Conservation (phyloP, 2,888 invertebrate genomes). For the Pristionchus mayeri region DNA sequence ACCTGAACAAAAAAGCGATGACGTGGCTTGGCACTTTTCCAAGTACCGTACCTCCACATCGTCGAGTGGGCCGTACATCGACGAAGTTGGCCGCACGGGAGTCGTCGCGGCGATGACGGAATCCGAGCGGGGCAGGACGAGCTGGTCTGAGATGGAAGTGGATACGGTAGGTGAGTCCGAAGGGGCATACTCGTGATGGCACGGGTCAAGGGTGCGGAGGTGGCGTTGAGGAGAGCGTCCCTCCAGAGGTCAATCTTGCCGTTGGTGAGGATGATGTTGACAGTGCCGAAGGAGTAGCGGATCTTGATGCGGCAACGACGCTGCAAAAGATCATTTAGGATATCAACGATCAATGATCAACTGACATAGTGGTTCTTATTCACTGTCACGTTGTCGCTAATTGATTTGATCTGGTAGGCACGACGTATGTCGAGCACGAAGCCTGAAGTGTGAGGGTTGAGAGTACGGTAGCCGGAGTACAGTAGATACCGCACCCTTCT, state of each 20-base stretch:
- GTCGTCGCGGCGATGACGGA: not conserved
- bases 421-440: slow-evolving; percentile 39
- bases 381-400: slow-evolving; percentile 15
- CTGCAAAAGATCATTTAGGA: slow-evolving; percentile 12
- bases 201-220: not conserved
- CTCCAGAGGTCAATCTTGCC: slow-evolving; percentile 39
- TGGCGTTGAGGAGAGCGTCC: not conserved
- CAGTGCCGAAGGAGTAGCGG: slow-evolving; percentile 41
- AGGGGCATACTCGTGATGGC: not conserved
- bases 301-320: slow-evolving; percentile 49
- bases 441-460: slow-evolving; percentile 23
- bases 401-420: slow-evolving; percentile 6
- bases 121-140: not conserved
- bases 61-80: slow-evolving; percentile 16
- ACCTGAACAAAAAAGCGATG: not conserved
- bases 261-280: slow-evolving; percentile 44
- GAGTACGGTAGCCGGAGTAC: not conserved
- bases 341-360: not conserved
- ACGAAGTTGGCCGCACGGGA: not conserved
- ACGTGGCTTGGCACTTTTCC: not conserved
- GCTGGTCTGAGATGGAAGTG: not conserved
- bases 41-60: not conserved
- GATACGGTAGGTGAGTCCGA: not conserved
- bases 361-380: not conserved
- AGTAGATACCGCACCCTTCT: slow-evolving; percentile 25